Evolutionary conservation across 1,140 invertebrate species (phyloP).

Genomic region (Metopolophium dirhodum): DNA sequence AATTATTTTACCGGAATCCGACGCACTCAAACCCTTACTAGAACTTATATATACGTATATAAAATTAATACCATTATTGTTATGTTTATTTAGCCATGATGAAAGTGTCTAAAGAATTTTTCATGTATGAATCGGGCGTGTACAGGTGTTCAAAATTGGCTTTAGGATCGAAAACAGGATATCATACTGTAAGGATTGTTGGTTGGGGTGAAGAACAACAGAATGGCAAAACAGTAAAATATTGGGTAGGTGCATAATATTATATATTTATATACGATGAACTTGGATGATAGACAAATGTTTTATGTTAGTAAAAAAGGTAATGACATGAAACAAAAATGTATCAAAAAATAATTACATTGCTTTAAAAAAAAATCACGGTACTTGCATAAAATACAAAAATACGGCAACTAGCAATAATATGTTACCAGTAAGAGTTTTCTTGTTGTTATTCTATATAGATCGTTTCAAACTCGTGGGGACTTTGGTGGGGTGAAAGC

Average conservation of each 20-base stretch:
- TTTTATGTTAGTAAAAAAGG: too few species aligned
- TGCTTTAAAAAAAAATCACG: not conserved
- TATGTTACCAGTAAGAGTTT: not conserved
- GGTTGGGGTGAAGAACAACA: constrained; percentile 85
- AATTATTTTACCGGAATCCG: not conserved
- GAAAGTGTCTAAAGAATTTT: constrained; percentile 88
- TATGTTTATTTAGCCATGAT: constrained; percentile 76
- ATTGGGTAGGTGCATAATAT: constrained; percentile 74
- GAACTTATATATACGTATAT: not conserved
- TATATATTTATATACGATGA: not conserved
- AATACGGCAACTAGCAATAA: not conserved
- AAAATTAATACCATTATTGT: not conserved
- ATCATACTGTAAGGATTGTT: constrained; percentile 88
- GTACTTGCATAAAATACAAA: not conserved
- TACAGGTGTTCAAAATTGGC: constrained; percentile 71
- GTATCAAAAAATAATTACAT: too few species aligned
- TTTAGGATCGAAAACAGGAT: constrained; percentile 69
- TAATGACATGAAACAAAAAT: too few species aligned
- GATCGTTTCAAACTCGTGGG: constrained; percentile 93
- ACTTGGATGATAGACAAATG: not conserved
- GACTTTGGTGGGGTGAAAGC: constrained; percentile 83
- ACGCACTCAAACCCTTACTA: not conserved
- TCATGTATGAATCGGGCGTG: constrained; percentile 82
- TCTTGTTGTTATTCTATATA: constrained; percentile 63
- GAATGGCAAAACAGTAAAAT: constrained; percentile 70